Evolutionary conservation across 92 coral and sea anemone species (phyloP), one percentile per base, ranked within the genome.

Genomic region (Umimayanthus chanpuru): DNA sequence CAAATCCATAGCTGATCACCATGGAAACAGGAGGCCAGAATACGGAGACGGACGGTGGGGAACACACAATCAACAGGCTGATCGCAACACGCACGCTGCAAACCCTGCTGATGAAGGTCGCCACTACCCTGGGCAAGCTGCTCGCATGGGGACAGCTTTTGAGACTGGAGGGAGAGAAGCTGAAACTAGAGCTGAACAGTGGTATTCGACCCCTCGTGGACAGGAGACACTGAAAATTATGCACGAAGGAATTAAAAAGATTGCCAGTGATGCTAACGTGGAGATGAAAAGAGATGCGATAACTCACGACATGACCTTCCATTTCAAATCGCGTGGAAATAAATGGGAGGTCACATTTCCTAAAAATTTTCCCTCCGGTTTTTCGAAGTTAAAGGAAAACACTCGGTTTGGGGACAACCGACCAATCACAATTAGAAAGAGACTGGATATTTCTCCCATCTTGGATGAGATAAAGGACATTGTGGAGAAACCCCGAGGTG

Each of bases 341-440:
- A 53, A 89, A 53, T 91, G 93, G 89, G 71, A 79, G 26, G 43
- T 85, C 18, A 21, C 14, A 0, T 91, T 91, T 61, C 88, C 91
- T 6, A 21, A 26, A 2, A 20, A 61, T 28, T 91, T 91, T 85
- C 93, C 93, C 36, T 5, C 18, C 23, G 28, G 82, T 6, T 55
- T 12, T 20, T 88, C 88, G 77, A 30, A 82, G 65, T 36, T 91
- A 53, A 36, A 39, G 44, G 29, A 50, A 82, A 67, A 53, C 5
- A 23, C 85, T 58, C 28, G 2, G 40, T 2, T 79, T 6, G 29
- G 47, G 12, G 53, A 81, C 73, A 81, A 9, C 20, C 6, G 28
- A n/a, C 55, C 85, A 0, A 81, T 2, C 49, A 21, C 20, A 20
- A 81, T 81, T 4, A 20, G 0, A 23, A 55, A 61, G 85, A 21